Evolutionary conservation across 1,140 invertebrate species (phyloP), one percentile per base, ranked within the genome.

Genomic region (Oncopodura yosiiana): DNA sequence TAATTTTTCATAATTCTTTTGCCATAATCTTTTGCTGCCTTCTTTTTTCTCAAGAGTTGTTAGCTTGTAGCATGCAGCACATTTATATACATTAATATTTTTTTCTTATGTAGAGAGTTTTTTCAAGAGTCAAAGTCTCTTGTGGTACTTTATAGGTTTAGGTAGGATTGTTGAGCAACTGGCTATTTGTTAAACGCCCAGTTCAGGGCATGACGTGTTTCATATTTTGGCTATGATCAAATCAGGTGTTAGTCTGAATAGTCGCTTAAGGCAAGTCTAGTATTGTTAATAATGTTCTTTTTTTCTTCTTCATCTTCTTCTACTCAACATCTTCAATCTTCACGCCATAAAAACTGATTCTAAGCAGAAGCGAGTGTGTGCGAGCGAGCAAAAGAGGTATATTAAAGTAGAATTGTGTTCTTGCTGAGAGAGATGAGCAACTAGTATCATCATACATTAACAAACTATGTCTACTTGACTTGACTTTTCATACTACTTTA

Each of bases 101-200:
- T n/a, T n/a, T n/a, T n/a, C n/a, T n/a, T n/a, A n/a, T n/a, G n/a
- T n/a, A n/a, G n/a, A n/a, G n/a, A n/a, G n/a, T n/a, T n/a, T n/a
- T n/a, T n/a, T 34, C 30, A 6, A 34, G 6, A 34, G 30, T 34
- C 30, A 6, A 34, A 27, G 1, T 44, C 9, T 46, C n/a, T n/a
- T n/a, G n/a, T n/a, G n/a, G 44, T 19, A 34, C 41, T 9, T 21
- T n/a, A 14, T 11, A 30, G 30, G 16, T 27, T 32, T 11, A 19
- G 1, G 41, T 5, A n/a, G 26, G 26, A 44, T 53, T 23, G 34
- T 54, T 49, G 45, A 49, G 32, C 27, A 37, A n/a, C 30, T 16
- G 36, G 32, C 53, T 56, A 56, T 56, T 56, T 49, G 45, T 56
- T 56, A 49, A 49, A 56, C 45, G 53, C 45, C 53, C 53, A 43